Percentiles rank a stretch among this genome's conserved stretches.
Evolutionary conservation across 2,888 invertebrate genomes (phyloP).

Genomic region (Lasioglossum zephyrum): DNA sequence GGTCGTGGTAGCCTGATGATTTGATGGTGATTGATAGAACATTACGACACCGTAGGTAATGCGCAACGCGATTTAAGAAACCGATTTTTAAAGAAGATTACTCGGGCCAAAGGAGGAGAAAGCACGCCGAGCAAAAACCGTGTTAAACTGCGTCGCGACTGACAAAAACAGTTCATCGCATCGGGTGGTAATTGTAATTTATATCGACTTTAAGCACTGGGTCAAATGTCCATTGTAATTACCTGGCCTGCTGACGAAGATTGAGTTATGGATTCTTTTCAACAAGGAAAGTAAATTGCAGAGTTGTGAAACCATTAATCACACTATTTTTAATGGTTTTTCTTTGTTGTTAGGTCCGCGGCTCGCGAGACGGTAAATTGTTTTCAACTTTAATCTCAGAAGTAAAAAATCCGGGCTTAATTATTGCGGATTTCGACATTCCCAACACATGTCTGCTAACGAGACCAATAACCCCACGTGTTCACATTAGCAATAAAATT

Average conservation of each 20-base stretch:
- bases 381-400: not conserved
- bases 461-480: not conserved
- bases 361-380: not conserved
- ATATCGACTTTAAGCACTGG: slow-evolving; percentile 39
- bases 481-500: not conserved
- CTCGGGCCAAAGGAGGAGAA: slow-evolving; percentile 37
- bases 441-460: not conserved
- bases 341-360: not conserved
- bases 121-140: slow-evolving; percentile 31
- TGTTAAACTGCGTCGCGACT: slow-evolving; percentile 35
- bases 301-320: slow-evolving; percentile 21
- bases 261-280: slow-evolving; percentile 19
- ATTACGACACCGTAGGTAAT: slow-evolving; percentile 11
- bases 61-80: slow-evolving; percentile 16
- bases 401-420: not conserved
- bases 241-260: slow-evolving; percentile 34
- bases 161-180: slow-evolving; percentile 43
- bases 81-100: slow-evolving; percentile 25
- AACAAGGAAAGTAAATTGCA: slow-evolving; percentile 10
- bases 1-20: not conserved
- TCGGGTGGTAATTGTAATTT: slow-evolving; percentile 39
- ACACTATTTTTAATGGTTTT: not conserved
- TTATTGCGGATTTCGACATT: not conserved
- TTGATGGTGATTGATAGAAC: slow-evolving; percentile 13
- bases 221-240: slow-evolving; percentile 41